Evolutionary conservation across 2,888 invertebrate genomes (phyloP).

Genomic region (Iphiclides podalirius): DNA sequence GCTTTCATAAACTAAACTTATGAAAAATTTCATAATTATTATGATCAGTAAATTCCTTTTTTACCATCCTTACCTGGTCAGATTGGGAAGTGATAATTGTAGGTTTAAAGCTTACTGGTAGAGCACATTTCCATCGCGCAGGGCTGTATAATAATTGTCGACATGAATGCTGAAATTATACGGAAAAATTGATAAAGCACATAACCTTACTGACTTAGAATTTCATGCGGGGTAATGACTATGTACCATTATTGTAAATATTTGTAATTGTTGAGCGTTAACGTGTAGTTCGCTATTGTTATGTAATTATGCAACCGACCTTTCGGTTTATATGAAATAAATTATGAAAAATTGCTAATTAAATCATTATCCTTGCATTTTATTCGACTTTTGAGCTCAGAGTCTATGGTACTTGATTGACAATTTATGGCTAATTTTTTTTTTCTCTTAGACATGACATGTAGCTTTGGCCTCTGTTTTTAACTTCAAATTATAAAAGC

Average conservation of each 20-base stretch:
- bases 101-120: constrained; percentile 60
- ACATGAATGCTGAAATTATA: constrained; percentile 66
- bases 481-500: no score
- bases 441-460: background rate
- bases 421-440: background rate
- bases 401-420: constrained; percentile 5
- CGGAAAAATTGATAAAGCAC: constrained; percentile 26
- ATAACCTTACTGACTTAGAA: constrained; percentile 11
- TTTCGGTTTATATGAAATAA: constrained; percentile 13
- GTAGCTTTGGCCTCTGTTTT: background rate
- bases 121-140: constrained; percentile 67
- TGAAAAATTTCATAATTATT: no score
- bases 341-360: constrained; percentile 3
- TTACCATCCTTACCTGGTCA: constrained; percentile 65
- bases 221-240: constrained; percentile 9
- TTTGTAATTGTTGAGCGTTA: background rate
- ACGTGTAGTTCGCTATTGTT: constrained; percentile 1
- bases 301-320: constrained; percentile 9
- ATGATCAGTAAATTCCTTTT: no score
- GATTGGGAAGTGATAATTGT: constrained; percentile 47
- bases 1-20: no score
- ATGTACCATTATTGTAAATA: constrained; percentile 17
- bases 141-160: constrained; percentile 67
- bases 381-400: constrained; percentile 10
- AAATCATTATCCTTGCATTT: constrained; percentile 17